Percentiles rank a stretch among this genome's conserved stretches.
Evolutionary conservation across 2,797 vertebrate species (phyloP).

Genomic region (Crenuchus spilurus): DNA sequence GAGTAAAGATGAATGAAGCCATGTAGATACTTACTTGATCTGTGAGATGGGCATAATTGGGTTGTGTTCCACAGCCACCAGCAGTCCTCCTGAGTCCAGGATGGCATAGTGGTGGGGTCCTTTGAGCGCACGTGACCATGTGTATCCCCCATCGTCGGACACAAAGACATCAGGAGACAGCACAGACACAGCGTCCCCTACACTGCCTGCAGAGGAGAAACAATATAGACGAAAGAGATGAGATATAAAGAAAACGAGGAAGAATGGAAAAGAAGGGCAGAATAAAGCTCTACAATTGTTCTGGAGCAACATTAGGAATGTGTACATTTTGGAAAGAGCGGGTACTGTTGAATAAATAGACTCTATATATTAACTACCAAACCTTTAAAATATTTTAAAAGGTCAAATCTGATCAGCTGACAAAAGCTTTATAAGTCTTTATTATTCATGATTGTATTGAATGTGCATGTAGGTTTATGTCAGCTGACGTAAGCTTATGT

Average conservation of each 20-base stretch:
- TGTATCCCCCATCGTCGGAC: slow-evolving; percentile 94
- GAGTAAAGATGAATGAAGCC: too few species aligned
- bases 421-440: too few species aligned
- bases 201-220: slow-evolving; percentile 79
- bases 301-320: neutral
- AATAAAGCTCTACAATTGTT: neutral
- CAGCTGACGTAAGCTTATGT: too few species aligned
- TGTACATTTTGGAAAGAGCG: too few species aligned
- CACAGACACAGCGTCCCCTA: slow-evolving; percentile 88
- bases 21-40: slow-evolving; percentile 82
- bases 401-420: too few species aligned
- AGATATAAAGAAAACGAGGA: neutral
- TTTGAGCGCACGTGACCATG: slow-evolving; percentile 85
- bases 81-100: slow-evolving; percentile 91
- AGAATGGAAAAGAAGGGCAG: neutral
- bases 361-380: too few species aligned
- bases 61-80: slow-evolving; percentile 89
- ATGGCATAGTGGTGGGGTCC: slow-evolving; percentile 94
- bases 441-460: too few species aligned
- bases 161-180: slow-evolving; percentile 90
- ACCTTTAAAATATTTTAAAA: too few species aligned
- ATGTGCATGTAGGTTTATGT: too few species aligned
- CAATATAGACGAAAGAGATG: neutral
- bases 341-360: too few species aligned
- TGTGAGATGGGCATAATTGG: slow-evolving; percentile 74